phyloP scores from a whole-genome alignment of 1,140 invertebrate species.

The Gryon sp. region DNA sequence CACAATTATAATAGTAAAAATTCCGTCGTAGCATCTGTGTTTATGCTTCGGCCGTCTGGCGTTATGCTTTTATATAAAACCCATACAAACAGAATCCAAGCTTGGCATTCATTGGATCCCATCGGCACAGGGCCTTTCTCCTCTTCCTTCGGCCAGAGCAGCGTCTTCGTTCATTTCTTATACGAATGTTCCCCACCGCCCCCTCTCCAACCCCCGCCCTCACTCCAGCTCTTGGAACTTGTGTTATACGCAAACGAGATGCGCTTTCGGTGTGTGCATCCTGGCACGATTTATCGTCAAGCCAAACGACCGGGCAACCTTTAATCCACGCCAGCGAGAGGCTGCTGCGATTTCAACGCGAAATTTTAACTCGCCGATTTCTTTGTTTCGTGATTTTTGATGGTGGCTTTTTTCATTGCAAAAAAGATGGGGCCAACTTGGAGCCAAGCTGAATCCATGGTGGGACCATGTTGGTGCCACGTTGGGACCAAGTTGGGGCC shows the following conservation, averaged over 20 bases:
- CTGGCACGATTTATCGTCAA: conserved; percentile 32
- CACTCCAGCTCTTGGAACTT: no score
- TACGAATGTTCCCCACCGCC: no score
- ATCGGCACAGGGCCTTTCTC: conserved; percentile 38
- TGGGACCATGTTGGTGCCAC: no score
- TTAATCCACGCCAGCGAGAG: conserved; percentile 22
- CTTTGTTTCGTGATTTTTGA: conserved; percentile 7
- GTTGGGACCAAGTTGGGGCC: no score
- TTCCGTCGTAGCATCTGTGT: conserved; percentile 3
- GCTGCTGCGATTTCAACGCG: conserved; percentile 8
- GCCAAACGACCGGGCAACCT: conserved; percentile 15
- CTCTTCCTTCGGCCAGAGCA: no score
- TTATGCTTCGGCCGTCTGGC: not conserved
- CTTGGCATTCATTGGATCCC: conserved; percentile 27
- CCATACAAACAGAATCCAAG: not conserved
- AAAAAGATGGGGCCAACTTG: no score
- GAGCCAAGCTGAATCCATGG: no score
- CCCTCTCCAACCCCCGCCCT: no score
- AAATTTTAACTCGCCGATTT: not conserved
- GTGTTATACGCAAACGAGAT: conserved; percentile 44
- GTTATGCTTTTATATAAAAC: not conserved
- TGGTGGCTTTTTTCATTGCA: no score
- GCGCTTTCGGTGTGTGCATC: conserved; percentile 35
- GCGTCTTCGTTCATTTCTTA: conserved; percentile 22
- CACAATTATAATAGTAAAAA: conserved; percentile 50